Base-by-base conservation (phyloP, 2,888 invertebrate species). In the Camponotus fellah region DNA sequence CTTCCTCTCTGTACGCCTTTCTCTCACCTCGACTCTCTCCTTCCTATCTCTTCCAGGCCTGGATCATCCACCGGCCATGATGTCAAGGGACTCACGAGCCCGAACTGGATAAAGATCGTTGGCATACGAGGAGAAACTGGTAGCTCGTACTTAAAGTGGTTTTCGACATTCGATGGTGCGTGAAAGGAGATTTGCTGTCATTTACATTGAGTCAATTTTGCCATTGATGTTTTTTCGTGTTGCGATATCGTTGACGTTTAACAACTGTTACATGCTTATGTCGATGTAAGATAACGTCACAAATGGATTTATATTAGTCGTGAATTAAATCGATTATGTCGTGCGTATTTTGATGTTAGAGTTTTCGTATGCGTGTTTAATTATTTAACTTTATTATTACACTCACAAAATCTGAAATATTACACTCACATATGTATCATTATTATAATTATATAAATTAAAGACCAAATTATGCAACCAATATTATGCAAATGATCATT, bases 1-100 rank as follows among this genome's bases (percentile, higher is more conserved):
- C 76, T 68, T 65, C 68, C 40, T 74, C 74, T 4, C 64, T 65
- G 34, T 74, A 64, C 62, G n/a, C 40, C 77, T 75, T 84, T 68
- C 66, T 53, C 53, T 53, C 68, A 68, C 84, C 69, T 79, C 85
- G 77, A 89, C 79, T 86, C 76, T 81, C 81, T 65, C 82, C 56
- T 75, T 43, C 64, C 62, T 72, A 34, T 69, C 80, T 77, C 64
- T 84, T 68, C 43, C 53, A 81, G 66, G 66, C 72, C 53, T 72
- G 58, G 68, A 79, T 68, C 68, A 82, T 82, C 77, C 60, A 62
- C 62, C 60, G 68, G 43, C 65, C 49, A 37, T 46, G 46, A 46
- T 53, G 46, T 80, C 79, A 80, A 80, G 79, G 79, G 79, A 79
- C 71, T 79, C 60, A 71, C 71, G 21, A 60, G 37, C 46, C 60